Conservation (phyloP, 1,140 invertebrate species). For the Stegodyphus mimosarum region DNA sequence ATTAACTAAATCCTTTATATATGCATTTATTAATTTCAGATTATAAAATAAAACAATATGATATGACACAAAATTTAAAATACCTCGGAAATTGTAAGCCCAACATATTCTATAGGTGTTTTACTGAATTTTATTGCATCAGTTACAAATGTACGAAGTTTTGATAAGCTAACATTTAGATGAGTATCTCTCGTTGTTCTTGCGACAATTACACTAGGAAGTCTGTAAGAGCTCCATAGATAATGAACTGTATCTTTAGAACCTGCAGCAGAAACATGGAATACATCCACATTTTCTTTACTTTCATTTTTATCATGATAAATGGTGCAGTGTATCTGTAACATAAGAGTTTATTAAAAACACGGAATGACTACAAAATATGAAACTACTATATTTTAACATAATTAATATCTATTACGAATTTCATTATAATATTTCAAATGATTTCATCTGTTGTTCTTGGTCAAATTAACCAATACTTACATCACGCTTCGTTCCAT, state of each 20-base stretch:
- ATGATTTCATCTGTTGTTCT: neutral
- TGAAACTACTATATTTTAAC: neutral
- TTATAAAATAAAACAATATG: no score
- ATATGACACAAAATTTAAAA: no score
- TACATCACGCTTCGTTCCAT: neutral
- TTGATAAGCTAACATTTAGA: conserved; percentile 9
- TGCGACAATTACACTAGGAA: conserved; percentile 42
- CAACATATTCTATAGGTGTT: conserved; percentile 3
- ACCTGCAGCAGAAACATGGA: conserved; percentile 15
- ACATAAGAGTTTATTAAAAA: neutral
- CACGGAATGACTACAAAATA: neutral
- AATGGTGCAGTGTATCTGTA: conserved; percentile 22
- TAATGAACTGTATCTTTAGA: conserved; percentile 30
- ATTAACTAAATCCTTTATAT: no score
- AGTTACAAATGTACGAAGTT: conserved; percentile 11
- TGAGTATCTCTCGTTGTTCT: conserved; percentile 25
- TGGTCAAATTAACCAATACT: neutral
- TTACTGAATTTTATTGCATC: conserved; percentile 31
- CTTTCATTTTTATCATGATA: neutral
- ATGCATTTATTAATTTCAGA: no score
- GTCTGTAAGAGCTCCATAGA: conserved; percentile 39
- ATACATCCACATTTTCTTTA: neutral
- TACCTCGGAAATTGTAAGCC: conserved; percentile 37
- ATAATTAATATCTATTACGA: neutral
- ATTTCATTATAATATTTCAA: neutral